phyloP scores from a whole-genome alignment of 2,113 vertebrate genomes.

The Uropsilus gracilis region DNA sequence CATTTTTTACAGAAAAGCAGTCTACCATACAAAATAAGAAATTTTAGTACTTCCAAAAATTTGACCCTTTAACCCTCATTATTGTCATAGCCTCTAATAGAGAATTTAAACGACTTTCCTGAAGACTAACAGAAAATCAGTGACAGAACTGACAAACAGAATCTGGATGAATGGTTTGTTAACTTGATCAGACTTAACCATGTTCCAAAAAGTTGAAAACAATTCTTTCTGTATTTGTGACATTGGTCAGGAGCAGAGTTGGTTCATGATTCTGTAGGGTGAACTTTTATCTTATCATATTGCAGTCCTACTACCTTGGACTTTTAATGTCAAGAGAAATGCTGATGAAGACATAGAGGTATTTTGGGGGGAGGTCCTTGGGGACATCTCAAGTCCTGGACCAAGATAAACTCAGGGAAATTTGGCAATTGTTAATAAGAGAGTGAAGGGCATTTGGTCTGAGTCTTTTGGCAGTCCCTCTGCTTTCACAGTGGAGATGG shows the following conservation, averaged over 20 bases:
- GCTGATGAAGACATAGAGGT: background rate
- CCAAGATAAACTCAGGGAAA: background rate
- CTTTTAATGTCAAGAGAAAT: background rate
- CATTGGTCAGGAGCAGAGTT: accelerated
- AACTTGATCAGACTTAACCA: background rate
- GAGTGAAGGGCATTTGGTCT: background rate
- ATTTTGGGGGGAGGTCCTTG: background rate
- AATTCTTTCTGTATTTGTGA: background rate
- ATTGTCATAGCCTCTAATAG: background rate
- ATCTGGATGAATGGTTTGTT: background rate
- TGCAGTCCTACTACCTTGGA: background rate
- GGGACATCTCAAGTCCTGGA: background rate
- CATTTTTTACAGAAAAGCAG: background rate
- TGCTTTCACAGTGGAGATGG: background rate
- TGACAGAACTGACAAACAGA: background rate
- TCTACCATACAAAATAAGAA: background rate
- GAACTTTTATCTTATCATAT: background rate
- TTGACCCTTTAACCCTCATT: background rate
- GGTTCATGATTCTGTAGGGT: background rate
- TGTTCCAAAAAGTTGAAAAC: background rate
- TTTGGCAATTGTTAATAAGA: background rate
- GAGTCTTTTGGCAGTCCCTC: background rate
- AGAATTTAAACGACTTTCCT: conserved; percentile 12
- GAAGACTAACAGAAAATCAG: conserved; percentile 10
- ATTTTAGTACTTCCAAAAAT: background rate